Percentiles rank a stretch among this genome's conserved stretches.
These are phyloP conservation scores for Lepilemur septentrionalis DNA, from an alignment of 2,797 vertebrate genomes.

Conservation along the genomic window DNA sequence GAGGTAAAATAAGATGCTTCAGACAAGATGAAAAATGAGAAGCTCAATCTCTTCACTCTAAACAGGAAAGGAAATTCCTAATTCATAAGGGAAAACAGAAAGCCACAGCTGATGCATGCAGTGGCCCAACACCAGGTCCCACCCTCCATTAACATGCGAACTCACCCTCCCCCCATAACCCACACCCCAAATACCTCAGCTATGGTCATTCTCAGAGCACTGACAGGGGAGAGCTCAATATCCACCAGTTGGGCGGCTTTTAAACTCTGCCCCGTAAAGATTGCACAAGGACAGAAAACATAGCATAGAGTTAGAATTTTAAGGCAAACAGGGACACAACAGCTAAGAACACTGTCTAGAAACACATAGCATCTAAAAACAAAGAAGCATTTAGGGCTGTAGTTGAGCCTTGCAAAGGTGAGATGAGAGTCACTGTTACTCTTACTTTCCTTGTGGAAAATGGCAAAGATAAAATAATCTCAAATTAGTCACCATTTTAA, in stretches of 20 bases:
- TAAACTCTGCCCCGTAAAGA: slow-evolving; percentile 90
- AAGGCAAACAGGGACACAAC: slow-evolving; percentile 69
- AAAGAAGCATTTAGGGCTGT: neutral
- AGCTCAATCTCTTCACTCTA: slow-evolving; percentile 23
- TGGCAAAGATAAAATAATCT: slow-evolving; percentile 35
- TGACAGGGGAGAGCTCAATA: slow-evolving; percentile 98
- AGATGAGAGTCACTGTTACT: neutral
- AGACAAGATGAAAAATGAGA: slow-evolving; percentile 38
- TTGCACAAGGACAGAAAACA: slow-evolving; percentile 81
- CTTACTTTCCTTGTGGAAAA: slow-evolving; percentile 14
- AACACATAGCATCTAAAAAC: slow-evolving; percentile 46
- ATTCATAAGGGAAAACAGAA: slow-evolving; percentile 9
- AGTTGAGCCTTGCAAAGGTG: neutral
- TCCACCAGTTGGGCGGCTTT: slow-evolving; percentile 97
- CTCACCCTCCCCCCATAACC: slow-evolving; percentile 58
- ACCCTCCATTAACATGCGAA: slow-evolving; percentile 72
- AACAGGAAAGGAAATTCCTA: slow-evolving; percentile 28
- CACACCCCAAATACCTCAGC: slow-evolving; percentile 91
- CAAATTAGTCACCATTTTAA: slow-evolving; percentile 32
- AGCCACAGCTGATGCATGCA: slow-evolving; percentile 47
- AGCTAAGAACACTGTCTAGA: slow-evolving; percentile 66
- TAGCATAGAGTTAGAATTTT: slow-evolving; percentile 83
- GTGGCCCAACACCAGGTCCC: slow-evolving; percentile 57
- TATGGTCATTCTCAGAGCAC: slow-evolving; percentile 99
- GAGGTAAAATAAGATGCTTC: slow-evolving; percentile 37